Percentiles rank a stretch among this genome's conserved stretches.
These are phyloP conservation scores for Chaenogobius annularis DNA, from an alignment of 2,113 vertebrate species.

Conservation along the genomic window DNA sequence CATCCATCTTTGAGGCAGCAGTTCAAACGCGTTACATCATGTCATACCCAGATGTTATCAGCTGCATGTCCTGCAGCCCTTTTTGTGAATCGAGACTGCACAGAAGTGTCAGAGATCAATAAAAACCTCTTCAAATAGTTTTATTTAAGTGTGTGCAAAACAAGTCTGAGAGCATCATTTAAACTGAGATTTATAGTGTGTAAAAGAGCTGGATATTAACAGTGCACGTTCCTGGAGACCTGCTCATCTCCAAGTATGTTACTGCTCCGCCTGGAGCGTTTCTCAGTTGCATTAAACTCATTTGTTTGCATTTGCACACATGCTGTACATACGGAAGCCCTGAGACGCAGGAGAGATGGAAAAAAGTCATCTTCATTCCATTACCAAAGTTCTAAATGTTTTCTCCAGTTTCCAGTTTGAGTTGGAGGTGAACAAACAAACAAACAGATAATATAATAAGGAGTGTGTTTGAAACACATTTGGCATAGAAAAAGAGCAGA, in stretches of 20 bases:
- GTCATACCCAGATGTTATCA: conserved; percentile 41
- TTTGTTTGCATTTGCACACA: neutral
- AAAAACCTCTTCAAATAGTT: conserved; percentile 5
- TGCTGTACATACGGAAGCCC: too few relatives aligned
- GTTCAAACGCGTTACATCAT: conserved; percentile 9
- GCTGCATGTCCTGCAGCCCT: conserved; percentile 38
- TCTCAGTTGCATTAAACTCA: neutral
- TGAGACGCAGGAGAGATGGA: too few relatives aligned
- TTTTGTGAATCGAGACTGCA: conserved; percentile 9
- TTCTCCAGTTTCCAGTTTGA: too few relatives aligned
- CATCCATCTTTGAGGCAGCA: neutral
- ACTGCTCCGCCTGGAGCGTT: neutral
- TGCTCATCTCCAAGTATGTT: neutral
- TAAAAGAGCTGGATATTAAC: neutral
- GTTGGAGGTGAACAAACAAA: too few relatives aligned
- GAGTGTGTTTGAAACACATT: too few relatives aligned
- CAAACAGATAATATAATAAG: too few relatives aligned
- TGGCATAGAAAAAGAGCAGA: too few relatives aligned
- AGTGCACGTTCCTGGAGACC: neutral
- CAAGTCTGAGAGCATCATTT: neutral
- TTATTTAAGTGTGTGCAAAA: neutral
- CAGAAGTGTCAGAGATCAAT: conserved; percentile 9
- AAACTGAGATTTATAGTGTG: neutral
- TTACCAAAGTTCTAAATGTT: too few relatives aligned
- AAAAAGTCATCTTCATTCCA: too few relatives aligned